Conservation (phyloP, 1,140 invertebrate genomes). For the Drosophila tsacasi region DNA sequence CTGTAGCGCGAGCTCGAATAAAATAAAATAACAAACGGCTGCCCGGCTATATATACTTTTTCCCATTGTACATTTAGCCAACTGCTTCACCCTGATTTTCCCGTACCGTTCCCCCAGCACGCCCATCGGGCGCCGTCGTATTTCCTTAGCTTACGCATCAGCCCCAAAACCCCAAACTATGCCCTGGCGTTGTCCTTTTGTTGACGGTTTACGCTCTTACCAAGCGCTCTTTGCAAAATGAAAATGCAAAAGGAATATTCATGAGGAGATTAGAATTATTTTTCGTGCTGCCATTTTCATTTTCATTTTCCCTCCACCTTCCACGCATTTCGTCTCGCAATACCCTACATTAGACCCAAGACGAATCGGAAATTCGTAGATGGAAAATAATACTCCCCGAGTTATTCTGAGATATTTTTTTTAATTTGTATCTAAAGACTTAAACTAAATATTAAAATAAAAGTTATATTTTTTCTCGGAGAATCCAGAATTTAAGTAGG, state of each 20-base stretch:
- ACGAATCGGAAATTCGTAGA: background rate
- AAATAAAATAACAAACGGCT: slow-evolving; percentile 75
- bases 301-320: slow-evolving; percentile 76
- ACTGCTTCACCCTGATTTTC: slow-evolving; percentile 54
- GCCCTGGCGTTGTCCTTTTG: slow-evolving; percentile 38
- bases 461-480: background rate
- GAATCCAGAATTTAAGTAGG: background rate
- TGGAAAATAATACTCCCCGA: no score
- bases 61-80: slow-evolving; percentile 65
- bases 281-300: slow-evolving; percentile 84
- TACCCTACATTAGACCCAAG: slow-evolving; percentile 17
- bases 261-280: slow-evolving; percentile 85
- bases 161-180: slow-evolving; percentile 11
- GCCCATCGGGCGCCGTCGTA: slow-evolving; percentile 63
- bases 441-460: background rate
- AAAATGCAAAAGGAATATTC: slow-evolving; percentile 84
- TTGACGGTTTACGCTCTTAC: slow-evolving; percentile 65
- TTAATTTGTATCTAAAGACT: no score
- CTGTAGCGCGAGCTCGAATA: slow-evolving; percentile 44
- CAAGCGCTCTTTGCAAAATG: slow-evolving; percentile 74
- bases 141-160: slow-evolving; percentile 69
- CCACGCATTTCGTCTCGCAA: slow-evolving; percentile 44
- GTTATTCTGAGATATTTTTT: no score
- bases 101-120: slow-evolving; percentile 8
- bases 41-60: slow-evolving; percentile 53